Evolutionary conservation across 2,113 vertebrate species (phyloP), one percentile per base, ranked within the genome.

Genomic region (Ardeotis arabs): DNA sequence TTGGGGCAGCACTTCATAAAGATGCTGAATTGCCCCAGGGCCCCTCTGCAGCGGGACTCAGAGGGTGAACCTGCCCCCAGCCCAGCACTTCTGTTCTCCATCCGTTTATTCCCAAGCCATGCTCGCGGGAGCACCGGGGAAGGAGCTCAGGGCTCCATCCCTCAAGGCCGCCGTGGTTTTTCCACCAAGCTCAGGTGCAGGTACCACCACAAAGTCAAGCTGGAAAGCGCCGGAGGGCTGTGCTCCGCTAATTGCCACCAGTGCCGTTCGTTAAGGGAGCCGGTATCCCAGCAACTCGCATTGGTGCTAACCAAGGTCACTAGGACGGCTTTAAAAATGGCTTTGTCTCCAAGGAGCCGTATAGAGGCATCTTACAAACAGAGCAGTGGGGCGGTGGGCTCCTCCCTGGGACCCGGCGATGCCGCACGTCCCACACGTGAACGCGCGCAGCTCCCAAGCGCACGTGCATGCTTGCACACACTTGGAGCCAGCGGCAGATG

Each of bases 261-360:
- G 73, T 44, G 78, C 75, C 7, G 44, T 7, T 73, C 62, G 7
- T 52, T 49, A 93, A 72, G 24, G 6, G 64, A 93, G 81, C 90
- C 49, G 29, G 73, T 94, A 95, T 94, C 94, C 95, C 96, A 16
- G 90, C 73, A 93, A 94, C 92, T 93, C 77, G 1, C 79, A 77
- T 37, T 79, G 93, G 91, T 83, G 95, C 93, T 89, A n/a, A 77
- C 45, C 59, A 55, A 93, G 95, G 97, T 89, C 95, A 50, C 93
- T 14, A 19, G 95, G 87, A 80, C 74, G 44, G 89, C 93, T 96
- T 92, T 79, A 77, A 69, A 67, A 95, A 56, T 4, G 33, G 39
- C n/a, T 60, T 92, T 79, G 96, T 95, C 96, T 95, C 96, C 97
- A 81, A 96, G 97, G 94, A 91, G 95, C 96, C 47, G 14, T 63